A percentile compares a stretch with the other conserved stretches of the same genome.
Evolutionary conservation across 2,113 vertebrate species (phyloP).

Genomic region (Chionodraco myersi): DNA sequence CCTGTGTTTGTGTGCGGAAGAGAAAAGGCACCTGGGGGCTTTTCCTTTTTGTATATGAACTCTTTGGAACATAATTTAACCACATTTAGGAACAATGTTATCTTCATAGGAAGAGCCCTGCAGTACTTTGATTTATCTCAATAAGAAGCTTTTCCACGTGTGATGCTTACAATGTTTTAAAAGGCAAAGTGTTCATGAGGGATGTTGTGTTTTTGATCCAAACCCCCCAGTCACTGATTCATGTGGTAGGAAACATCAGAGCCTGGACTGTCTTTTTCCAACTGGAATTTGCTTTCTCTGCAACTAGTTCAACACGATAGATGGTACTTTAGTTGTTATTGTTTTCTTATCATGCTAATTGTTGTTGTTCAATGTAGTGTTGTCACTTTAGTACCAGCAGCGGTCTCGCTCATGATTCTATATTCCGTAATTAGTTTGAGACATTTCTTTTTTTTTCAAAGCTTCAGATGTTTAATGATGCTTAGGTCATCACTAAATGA

Average conservation of each 20-base stretch:
- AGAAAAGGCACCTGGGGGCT: constrained; percentile 18
- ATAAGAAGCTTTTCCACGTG: constrained; percentile 8
- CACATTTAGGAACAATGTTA: neutral
- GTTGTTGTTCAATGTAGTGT: neutral
- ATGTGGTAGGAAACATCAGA: constrained; percentile 48
- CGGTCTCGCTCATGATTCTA: constrained; percentile 9
- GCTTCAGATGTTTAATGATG: constrained; percentile 54
- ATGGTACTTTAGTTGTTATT: neutral
- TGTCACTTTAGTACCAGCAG: constrained; percentile 37
- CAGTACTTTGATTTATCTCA: neutral
- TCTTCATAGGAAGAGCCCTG: neutral
- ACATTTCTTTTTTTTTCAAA: constrained; percentile 25
- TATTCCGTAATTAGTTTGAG: constrained; percentile 58
- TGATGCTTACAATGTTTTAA: constrained; percentile 22
- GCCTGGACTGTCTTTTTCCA: constrained; percentile 37
- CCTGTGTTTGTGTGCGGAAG: constrained; percentile 41
- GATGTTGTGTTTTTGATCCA: constrained; percentile 39
- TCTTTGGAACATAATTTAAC: neutral
- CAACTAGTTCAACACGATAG: neutral
- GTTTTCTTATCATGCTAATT: neutral
- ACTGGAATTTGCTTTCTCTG: constrained; percentile 1
- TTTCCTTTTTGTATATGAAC: neutral
- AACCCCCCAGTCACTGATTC: constrained; percentile 48
- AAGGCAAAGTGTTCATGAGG: constrained; percentile 6
- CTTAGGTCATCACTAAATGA: constrained; percentile 41